Base-by-base conservation (phyloP, 2,888 invertebrate genomes). In the Cheilosia urbana region DNA sequence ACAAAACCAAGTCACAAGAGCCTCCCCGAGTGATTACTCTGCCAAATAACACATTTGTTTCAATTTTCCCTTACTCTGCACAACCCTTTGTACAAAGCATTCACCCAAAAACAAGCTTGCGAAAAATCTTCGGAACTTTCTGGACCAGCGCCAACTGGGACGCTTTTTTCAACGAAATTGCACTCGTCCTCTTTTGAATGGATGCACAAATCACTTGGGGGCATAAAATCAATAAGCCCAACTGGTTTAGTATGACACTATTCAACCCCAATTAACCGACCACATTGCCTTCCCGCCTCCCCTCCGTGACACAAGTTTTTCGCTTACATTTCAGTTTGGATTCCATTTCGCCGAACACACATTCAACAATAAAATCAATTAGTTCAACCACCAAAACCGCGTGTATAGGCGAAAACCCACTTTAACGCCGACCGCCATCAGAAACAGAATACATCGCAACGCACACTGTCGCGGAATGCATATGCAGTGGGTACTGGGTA, bases 131-230 rank as follows among this genome's bases (percentile, higher is more conserved):
- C 55, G 49, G 58, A 81, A 81, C 15, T 53, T 68, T 72, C 68
- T 85, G 85, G 81, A 76, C 49, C 45, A 57, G 45, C 77, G 85
- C 85, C 85, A 85, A 85, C 5, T 85, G 62, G 85, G 68, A 58
- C 85, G n/a, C 27, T 69, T 58, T 34, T 42, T 47, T 65, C 27
- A 30, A 69, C 21, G 47, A 76, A 75, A 60, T 73, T 58, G 76
- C 72, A 85, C 62, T 57, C 62, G 81, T 68, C 30, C 69, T 53
- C 69, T 30, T 65, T 72, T 63, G 27, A 49, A 5, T 34, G 27
- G 55, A 75, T 62, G 51, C 51, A 51, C 13, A 4, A 71, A 34
- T 60, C 60, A 62, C 37, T 66, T 63, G 51, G 27, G 34, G 47
- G 76, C 75, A 66, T 51, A 24, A 51, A 85, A 81, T 81, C 80